Evolutionary conservation across 2,797 vertebrate genomes (phyloP).

Genomic region (Prunella strophiata): DNA sequence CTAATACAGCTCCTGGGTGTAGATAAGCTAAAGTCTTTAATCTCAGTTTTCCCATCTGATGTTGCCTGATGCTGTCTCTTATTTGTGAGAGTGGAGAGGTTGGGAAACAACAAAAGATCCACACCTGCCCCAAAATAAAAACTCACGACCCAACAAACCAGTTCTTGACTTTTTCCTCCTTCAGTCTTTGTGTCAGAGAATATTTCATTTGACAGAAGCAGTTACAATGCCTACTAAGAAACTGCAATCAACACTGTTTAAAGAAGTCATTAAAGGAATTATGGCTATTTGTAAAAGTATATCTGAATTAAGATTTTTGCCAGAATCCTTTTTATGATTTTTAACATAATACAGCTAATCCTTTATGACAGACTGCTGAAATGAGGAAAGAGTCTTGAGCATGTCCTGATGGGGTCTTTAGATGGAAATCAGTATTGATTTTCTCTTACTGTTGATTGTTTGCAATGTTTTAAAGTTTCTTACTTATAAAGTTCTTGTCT

Average conservation of each 20-base stretch:
- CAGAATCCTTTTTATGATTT: background rate
- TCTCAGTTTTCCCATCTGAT: background rate
- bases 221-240: background rate
- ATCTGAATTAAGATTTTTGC: background rate
- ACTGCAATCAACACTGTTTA: background rate
- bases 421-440: background rate
- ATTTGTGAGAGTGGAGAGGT: background rate
- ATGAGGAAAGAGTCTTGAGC: background rate
- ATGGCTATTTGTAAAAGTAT: background rate
- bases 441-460: background rate
- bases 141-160: accelerated
- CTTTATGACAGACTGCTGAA: background rate
- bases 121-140: background rate
- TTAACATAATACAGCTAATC: background rate
- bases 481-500: background rate
- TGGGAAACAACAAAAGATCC: background rate
- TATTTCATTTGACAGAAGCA: background rate
- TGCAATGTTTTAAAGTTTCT: background rate
- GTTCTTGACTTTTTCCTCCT: background rate
- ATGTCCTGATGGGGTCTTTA: background rate
- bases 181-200: background rate
- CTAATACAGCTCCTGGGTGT: background rate
- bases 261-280: background rate
- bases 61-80: background rate
- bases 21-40: background rate